Evolutionary conservation across 2,113 vertebrate genomes (phyloP), one percentile per base, ranked within the genome.

Genomic region (Bothrops jararaca): DNA sequence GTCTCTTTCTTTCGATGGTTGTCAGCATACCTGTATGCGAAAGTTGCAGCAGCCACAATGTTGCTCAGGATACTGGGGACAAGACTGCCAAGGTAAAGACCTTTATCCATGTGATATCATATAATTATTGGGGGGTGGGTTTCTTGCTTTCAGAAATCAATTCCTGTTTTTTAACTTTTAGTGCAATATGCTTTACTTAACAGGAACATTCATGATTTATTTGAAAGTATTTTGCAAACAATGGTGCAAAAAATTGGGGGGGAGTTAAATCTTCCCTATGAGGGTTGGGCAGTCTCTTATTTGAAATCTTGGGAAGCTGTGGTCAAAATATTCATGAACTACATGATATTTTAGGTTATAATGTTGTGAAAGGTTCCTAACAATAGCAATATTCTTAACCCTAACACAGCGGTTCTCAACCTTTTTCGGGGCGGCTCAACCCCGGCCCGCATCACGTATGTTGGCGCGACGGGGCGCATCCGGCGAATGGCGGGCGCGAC

Each of bases 31-130:
- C 0, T 98, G 98, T 58, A 60, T 48, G 48, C 97, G 95, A 90
- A 95, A 96, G 26, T 95, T 97, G 10, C 39, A 97, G 0, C 96
- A 97, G n/a, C 96, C 97, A 4, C 95, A 95, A 23, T 98, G 98
- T 91, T 98, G 98, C 58, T 95, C 96, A 34, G 98, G 98, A 1
- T 94, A 93, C 57, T 98, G 98, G 98, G 98, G 98, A 39, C 96
- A 97, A 92, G 97, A 98, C 57, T 98, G 98, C 95, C 87, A 97
- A 92, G 97, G 98, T 98, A 93, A 97, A 97, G 8, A 42, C 7
- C 53, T 5, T 60, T 5, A 85, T 60, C 69, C 53, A 42, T 85
- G 0, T 6, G n/a, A 0, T 42, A 12, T 64, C 22, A 64, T 56
- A 48, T 22, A 39, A 52, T 74, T 24, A 5, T 48, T 3, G 13